Evolutionary conservation across 2,888 invertebrate genomes (phyloP), one percentile per base, ranked within the genome.

Genomic region (Himalopsyche anomala): DNA sequence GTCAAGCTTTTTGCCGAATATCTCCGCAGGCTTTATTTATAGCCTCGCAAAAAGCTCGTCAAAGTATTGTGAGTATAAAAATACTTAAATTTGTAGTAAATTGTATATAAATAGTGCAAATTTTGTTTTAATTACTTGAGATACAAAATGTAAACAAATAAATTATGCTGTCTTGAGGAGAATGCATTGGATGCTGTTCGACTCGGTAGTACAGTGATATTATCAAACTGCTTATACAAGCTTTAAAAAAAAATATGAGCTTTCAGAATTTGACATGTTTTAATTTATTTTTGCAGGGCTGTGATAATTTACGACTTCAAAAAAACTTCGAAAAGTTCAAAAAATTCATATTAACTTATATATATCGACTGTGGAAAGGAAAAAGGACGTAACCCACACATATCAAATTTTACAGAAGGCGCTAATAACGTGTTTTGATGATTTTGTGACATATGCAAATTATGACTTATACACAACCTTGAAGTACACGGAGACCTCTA

Each of bases 71-170:
- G 6, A 56, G 42, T 11, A 69, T n/a, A 38, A 28, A 83, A 86
- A 84, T 82, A 56, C 38, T 84, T 19, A 40, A 36, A 82, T 82
- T 54, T 28, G 62, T 62, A 54, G 42, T 19, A 62, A 62, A 62
- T 28, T 62, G n/a, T 19, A 62, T 19, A 28, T 15, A 28, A 19
- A 62, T 62, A 85, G 80, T 84, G 74, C 79, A 83, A 86, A 51
- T 83, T 86, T 86, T 40, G 84, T 84, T 81, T 85, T 87, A 86
- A 87, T 87, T 87, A 85, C 85, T 74, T 54, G 81, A 40, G 54
- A 84, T 80, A 80, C 38, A 79, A 28, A 55, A 85, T 84, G 86
- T 84, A 85, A 85, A 87, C 88, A 85, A 86, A 87, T 88, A 88
- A 88, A 88, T 88, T 88, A 86, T 86, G 84, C 80, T 40, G 42